phyloP scores from a whole-genome alignment of 2,888 invertebrate genomes.

The Oxycera nigricornis region DNA sequence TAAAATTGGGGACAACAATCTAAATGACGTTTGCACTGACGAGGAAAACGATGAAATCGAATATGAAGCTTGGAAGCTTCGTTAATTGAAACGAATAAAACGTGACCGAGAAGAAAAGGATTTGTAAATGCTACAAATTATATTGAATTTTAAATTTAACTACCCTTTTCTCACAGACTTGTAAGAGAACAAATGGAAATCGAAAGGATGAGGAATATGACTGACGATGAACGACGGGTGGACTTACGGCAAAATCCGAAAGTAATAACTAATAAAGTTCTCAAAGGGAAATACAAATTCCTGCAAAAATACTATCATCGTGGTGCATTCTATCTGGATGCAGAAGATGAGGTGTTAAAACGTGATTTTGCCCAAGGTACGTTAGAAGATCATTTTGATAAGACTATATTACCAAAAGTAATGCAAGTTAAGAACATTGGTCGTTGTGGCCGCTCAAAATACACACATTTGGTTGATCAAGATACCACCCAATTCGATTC shows the following conservation, averaged over 20 bases:
- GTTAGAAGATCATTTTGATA: constrained; percentile 98
- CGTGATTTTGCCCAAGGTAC: constrained; percentile 96
- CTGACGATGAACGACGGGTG: constrained; percentile 93
- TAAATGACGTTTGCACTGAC: constrained; percentile 88
- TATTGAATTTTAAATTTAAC: background rate
- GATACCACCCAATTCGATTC: constrained; percentile 98
- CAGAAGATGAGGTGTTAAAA: constrained; percentile 88
- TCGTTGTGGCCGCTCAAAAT: constrained; percentile 97
- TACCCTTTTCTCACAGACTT: constrained; percentile 66
- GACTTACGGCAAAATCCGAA: constrained; percentile 93
- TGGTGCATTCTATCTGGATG: constrained; percentile 97
- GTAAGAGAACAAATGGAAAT: constrained; percentile 89
- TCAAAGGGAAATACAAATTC: constrained; percentile 99
- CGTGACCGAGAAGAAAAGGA: constrained; percentile 95
- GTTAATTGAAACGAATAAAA: constrained; percentile 95
- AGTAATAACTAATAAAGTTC: constrained; percentile 88
- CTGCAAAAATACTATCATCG: constrained; percentile 99
- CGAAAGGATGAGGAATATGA: constrained; percentile 89
- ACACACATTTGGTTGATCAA: constrained; percentile 98
- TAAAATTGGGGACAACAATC: too few species aligned
- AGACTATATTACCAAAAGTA: constrained; percentile 97
- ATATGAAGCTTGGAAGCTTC: constrained; percentile 97
- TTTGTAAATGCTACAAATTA: constrained; percentile 65
- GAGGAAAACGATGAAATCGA: constrained; percentile 96
- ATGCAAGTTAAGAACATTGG: constrained; percentile 99